Evolutionary conservation across 2,113 vertebrate species (phyloP), one percentile per base, ranked within the genome.

Genomic region (Hippocampus comes): DNA sequence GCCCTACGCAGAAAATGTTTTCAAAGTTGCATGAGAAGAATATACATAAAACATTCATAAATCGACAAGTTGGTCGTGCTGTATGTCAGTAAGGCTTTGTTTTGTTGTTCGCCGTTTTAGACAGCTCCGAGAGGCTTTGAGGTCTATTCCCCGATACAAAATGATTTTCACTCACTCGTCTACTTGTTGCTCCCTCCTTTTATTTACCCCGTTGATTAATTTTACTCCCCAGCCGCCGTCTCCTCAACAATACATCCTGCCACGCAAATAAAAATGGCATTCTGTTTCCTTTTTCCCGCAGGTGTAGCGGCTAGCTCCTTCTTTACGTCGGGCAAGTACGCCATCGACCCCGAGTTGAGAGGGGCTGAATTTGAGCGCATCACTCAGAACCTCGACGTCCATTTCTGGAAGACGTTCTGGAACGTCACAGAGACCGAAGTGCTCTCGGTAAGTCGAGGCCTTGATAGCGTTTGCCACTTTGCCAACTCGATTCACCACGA

Each of bases 331-430:
- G 95, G 95, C 53, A 95, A 95, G 74, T 96, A 95, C 5, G 95
- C 93, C 71, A 94, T 97, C 0, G 95, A 97, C 88, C 95, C 95
- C 0, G 95, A 97, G 83, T 87, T 96, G 21, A 92, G 95, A 17
- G 95, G 95, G 42, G 73, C 89, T 0, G 95, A 95, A 84, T 97
- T 93, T 82, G 95, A 96, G 71, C 92, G 95, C 30, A 94, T 96
- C 82, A 95, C 91, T 21, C 95, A 96, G 83, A 96, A 96, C 86
- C 85, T 96, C 76, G 95, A 97, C 0, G 93, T 96, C 56, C 93
- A 95, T 74, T 97, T 97, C 84, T 97, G 95, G 95, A 97, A 96
- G 84, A 77, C 87, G 2, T 97, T 95, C 89, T 97, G 95, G 95
- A 97, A 96, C 73, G 90, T 97, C 75, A 96, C 95, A 0, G 95